Evolutionary conservation across 2,113 vertebrate species (phyloP).

Genomic region (Brachypteracias leptosomus): DNA sequence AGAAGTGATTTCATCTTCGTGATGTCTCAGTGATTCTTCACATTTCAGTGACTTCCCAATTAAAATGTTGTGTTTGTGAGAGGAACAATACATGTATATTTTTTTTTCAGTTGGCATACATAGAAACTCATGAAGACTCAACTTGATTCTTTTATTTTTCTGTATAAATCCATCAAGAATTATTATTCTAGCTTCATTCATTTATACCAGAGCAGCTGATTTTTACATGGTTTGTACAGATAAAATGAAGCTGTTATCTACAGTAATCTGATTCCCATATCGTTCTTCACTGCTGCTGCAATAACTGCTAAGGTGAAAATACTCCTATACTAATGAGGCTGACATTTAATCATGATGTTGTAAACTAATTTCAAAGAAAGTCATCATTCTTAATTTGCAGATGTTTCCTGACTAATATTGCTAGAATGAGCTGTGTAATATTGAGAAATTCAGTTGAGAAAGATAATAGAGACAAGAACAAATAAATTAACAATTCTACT

Average conservation of each 20-base stretch:
- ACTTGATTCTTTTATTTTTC: not conserved
- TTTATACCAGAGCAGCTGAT: not conserved
- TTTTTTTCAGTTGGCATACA: not conserved
- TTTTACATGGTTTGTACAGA: not conserved
- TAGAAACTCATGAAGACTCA: not conserved
- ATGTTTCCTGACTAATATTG: not conserved
- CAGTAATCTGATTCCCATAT: not conserved
- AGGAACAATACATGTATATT: not conserved
- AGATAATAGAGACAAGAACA: not conserved
- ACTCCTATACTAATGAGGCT: not conserved
- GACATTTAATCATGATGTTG: conserved; percentile 18
- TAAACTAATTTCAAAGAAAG: not conserved
- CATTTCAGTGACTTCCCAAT: not conserved
- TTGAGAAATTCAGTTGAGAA: not conserved
- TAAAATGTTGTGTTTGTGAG: not conserved
- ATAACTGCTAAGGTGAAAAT: not conserved
- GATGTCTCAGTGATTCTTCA: not conserved
- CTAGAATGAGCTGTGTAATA: not conserved
- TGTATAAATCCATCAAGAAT: not conserved
- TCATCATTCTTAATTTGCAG: not conserved
- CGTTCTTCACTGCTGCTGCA: not conserved
- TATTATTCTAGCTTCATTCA: not conserved
- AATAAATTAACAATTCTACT: not conserved
- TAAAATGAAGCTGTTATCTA: not conserved
- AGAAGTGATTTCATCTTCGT: not conserved